Evolutionary conservation across 2,113 vertebrate genomes (phyloP), one percentile per base, ranked within the genome.

Genomic region (Strix aluco): DNA sequence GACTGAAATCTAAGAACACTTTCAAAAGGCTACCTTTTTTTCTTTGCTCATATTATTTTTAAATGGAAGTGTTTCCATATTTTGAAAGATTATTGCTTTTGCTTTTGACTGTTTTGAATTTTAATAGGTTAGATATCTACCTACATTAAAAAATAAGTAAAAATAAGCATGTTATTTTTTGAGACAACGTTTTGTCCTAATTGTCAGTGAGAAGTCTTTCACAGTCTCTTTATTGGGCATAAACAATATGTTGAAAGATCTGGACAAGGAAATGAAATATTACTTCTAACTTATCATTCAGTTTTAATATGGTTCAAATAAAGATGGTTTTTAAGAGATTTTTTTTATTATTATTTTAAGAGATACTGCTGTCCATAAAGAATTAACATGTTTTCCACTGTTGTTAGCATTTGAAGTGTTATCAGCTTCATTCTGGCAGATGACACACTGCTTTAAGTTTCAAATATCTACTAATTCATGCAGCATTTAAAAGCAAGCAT

Each of bases 321-420:
- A 84, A 93, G 78, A 61, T 69, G 18, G 15, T 30, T 86, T 94
- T 92, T 52, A 92, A 96, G 69, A 84, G 23, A 44, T 40, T 16
- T 42, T 44, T 46, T 36, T 86, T 38, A 9, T 38, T 38, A 9
- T 69, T 47, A 55, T 79, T 92, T 90, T 52, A 80, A 96, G 61
- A 91, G 34, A n/a, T 32, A 46, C 65, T 59, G 36, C 55, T 26
- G 2, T 46, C 91, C 75, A 38, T 95, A 77, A 92, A 95, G 91
- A 73, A 44, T 34, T 58, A 88, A 80, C 70, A 38, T 42, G 16
- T 92, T 83, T 96, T 88, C 69, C 94, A 69, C 44, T 71, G 89
- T 71, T 78, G 78, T 82, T 90, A 91, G 58, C 51, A 80, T 93
- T 81, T 90, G 92, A 84, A 95, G 91, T 49, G 62, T 84, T 82